These are phyloP conservation scores for Gallinago jamesoni DNA, from an alignment of 2,113 vertebrate genomes.

Conservation along the genomic window DNA sequence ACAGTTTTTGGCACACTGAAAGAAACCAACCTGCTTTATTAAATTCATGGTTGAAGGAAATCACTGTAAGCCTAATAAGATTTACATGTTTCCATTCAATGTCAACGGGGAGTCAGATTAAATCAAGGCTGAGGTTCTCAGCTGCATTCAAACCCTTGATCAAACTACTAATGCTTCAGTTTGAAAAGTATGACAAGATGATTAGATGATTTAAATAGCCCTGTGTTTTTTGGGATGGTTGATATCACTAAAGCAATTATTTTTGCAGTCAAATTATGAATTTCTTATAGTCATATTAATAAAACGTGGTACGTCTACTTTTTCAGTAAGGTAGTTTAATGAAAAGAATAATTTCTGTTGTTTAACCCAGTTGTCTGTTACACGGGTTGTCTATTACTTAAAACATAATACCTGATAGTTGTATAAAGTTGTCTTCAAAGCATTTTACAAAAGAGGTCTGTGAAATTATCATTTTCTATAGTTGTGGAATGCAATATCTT, in stretches of 20 bases:
- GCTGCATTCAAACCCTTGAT: conserved; percentile 48
- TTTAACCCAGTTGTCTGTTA: background rate
- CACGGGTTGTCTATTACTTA: background rate
- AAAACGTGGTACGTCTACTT: background rate
- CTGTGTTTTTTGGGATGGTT: background rate
- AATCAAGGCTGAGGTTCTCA: conserved; percentile 60
- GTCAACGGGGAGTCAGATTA: conserved; percentile 44
- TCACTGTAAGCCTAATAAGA: conserved; percentile 35
- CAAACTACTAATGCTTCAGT: conserved; percentile 22
- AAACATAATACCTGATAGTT: background rate
- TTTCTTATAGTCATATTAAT: conserved; percentile 4
- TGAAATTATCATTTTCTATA: background rate
- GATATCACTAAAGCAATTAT: background rate
- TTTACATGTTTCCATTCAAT: conserved; percentile 43
- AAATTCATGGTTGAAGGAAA: conserved; percentile 49
- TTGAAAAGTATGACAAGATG: conserved; percentile 32
- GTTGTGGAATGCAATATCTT: background rate
- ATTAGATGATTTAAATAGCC: conserved; percentile 43
- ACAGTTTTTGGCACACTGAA: background rate
- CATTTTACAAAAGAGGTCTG: background rate
- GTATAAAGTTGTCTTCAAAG: background rate
- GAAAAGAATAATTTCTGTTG: background rate
- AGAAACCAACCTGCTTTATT: conserved; percentile 23
- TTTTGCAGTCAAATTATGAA: conserved; percentile 2
- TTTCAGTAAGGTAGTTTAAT: background rate